These are phyloP conservation scores for Lates japonicus DNA, from an alignment of 2,797 vertebrate species.

Conservation along the genomic window DNA sequence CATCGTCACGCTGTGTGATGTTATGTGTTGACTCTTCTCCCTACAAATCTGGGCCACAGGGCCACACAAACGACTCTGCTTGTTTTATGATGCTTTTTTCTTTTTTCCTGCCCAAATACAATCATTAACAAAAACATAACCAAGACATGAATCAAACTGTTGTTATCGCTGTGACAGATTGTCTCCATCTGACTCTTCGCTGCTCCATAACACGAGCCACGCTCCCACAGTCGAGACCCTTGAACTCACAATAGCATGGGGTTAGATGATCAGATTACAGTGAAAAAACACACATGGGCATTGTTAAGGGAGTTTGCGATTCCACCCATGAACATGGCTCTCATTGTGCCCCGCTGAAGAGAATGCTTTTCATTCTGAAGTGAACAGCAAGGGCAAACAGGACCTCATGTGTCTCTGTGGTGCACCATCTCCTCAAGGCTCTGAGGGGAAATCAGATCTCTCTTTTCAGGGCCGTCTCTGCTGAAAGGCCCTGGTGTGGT, in stretches of 20 bases:
- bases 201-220: constrained; percentile 62
- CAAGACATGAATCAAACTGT: constrained; percentile 43
- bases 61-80: constrained; percentile 23
- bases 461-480: constrained; percentile 69
- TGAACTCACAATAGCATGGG: constrained; percentile 69
- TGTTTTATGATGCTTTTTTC: constrained; percentile 16
- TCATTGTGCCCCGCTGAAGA: constrained; percentile 65
- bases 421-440: constrained; percentile 70
- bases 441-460: constrained; percentile 70
- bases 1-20: constrained; percentile 16
- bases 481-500: constrained; percentile 70
- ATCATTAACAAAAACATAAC: constrained; percentile 37
- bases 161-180: constrained; percentile 48
- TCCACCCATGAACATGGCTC: constrained; percentile 73
- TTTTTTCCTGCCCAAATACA: constrained; percentile 17
- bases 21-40: constrained; percentile 21
- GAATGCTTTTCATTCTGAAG: constrained; percentile 70
- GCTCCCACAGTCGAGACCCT: constrained; percentile 71
- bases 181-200: constrained; percentile 60
- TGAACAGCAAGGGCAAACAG: constrained; percentile 70
- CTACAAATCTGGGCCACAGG: constrained; percentile 29
- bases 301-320: constrained; percentile 73
- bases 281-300: constrained; percentile 73
- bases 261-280: constrained; percentile 80
- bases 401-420: constrained; percentile 70